Conservation (phyloP, 2,888 invertebrate genomes). For the Stenodera caucasica region DNA sequence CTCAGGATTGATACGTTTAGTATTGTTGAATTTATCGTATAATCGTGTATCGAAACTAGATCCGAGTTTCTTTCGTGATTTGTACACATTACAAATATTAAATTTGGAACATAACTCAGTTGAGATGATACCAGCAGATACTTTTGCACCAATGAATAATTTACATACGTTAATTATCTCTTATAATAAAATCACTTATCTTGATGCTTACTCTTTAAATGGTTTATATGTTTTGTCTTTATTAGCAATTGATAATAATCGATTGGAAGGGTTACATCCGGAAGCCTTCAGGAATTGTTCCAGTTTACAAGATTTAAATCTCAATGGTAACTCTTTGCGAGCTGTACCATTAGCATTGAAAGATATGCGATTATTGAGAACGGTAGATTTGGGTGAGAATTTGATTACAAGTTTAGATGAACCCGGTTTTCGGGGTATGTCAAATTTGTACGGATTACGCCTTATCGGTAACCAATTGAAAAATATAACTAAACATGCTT, state of each 20-base stretch:
- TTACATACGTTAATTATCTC: slow-evolving; percentile 80
- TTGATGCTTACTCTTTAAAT: slow-evolving; percentile 76
- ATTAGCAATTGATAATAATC: slow-evolving; percentile 79
- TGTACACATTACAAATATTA: slow-evolving; percentile 78
- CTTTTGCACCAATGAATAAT: slow-evolving; percentile 75
- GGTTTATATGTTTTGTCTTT: slow-evolving; percentile 76
- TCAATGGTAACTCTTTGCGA: slow-evolving; percentile 78
- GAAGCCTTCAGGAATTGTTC: slow-evolving; percentile 78
- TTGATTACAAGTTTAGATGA: slow-evolving; percentile 76
- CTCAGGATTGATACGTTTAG: slow-evolving; percentile 72
- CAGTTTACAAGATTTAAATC: slow-evolving; percentile 77
- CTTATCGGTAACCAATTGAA: slow-evolving; percentile 84
- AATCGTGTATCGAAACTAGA: slow-evolving; percentile 77
- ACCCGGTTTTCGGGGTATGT: slow-evolving; percentile 80
- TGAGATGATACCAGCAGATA: slow-evolving; percentile 75
- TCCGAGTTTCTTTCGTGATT: slow-evolving; percentile 73
- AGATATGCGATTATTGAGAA: slow-evolving; percentile 75
- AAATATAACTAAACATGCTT: slow-evolving; percentile 76
- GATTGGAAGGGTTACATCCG: slow-evolving; percentile 72
- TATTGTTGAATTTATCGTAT: slow-evolving; percentile 75
- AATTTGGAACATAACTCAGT: slow-evolving; percentile 79
- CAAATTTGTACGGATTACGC: slow-evolving; percentile 77
- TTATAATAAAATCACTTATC: slow-evolving; percentile 73
- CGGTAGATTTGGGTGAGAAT: slow-evolving; percentile 84
- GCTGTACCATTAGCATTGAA: slow-evolving; percentile 74